Evolutionary conservation across 1,140 invertebrate species (phyloP).

Genomic region (Oedothorax gibbosus): DNA sequence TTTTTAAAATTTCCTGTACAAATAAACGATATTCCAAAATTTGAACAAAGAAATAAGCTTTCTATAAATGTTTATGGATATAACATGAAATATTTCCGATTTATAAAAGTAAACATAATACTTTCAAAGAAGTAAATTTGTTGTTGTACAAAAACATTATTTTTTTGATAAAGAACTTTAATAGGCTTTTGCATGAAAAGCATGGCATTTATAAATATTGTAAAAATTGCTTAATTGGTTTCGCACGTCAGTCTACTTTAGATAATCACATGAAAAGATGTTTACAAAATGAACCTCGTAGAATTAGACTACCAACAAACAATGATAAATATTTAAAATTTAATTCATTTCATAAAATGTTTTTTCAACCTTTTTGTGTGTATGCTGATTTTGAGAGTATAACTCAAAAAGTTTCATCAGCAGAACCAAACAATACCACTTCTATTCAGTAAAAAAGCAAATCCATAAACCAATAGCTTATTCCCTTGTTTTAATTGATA

Average conservation of each 20-base stretch:
- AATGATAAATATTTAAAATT: constrained; percentile 36
- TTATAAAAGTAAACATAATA: constrained; percentile 18
- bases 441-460: neutral
- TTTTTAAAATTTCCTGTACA: constrained; percentile 16
- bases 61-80: constrained; percentile 22
- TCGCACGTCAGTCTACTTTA: neutral
- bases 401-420: constrained; percentile 14
- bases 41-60: constrained; percentile 23
- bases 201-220: constrained; percentile 1
- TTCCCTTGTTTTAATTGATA: neutral
- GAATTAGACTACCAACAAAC: neutral
- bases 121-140: constrained; percentile 19
- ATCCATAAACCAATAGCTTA: constrained; percentile 6
- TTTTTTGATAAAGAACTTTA: constrained; percentile 36
- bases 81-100: constrained; percentile 4
- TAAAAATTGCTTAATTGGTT: constrained; percentile 31
- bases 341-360: constrained; percentile 14
- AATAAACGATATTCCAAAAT: constrained; percentile 9
- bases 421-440: neutral
- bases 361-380: constrained; percentile 21
- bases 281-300: constrained; percentile 24
- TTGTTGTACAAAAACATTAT: constrained; percentile 29
- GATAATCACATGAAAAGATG: constrained; percentile 15
- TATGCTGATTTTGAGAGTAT: constrained; percentile 32
- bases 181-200: constrained; percentile 2